A percentile compares a stretch with the other conserved stretches of the same genome.
Conservation (phyloP, 2,888 invertebrate species). For the Vesta saturnalis region DNA sequence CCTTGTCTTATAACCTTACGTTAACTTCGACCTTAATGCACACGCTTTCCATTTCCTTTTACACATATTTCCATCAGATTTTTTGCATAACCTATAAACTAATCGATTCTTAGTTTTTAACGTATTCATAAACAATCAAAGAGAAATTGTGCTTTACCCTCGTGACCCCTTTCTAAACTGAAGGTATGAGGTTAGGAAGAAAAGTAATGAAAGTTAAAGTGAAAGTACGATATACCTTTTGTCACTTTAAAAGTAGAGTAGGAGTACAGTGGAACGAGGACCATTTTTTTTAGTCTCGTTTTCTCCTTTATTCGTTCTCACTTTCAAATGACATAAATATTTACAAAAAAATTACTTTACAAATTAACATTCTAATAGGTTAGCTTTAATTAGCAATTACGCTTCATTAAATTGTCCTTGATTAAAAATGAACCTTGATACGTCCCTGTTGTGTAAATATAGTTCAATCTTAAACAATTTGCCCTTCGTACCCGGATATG, state of each 20-base stretch:
- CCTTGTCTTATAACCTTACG: slow-evolving; percentile 47
- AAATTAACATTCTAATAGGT: slow-evolving; percentile 10
- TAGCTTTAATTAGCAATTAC: slow-evolving; percentile 18
- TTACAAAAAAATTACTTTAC: background rate
- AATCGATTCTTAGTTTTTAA: background rate
- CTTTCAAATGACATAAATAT: slow-evolving; percentile 9
- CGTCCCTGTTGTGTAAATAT: slow-evolving; percentile 44
- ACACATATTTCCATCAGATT: background rate
- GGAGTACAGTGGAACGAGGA: background rate
- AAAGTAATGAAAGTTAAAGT: slow-evolving; percentile 30
- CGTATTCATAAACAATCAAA: slow-evolving; percentile 12
- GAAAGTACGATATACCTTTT: slow-evolving; percentile 29
- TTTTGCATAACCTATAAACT: slow-evolving; percentile 5
- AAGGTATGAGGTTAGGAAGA: slow-evolving; percentile 16
- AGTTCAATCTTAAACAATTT: slow-evolving; percentile 41
- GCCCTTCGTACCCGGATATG: slow-evolving; percentile 45
- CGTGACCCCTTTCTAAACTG: slow-evolving; percentile 9
- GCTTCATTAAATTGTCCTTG: slow-evolving; percentile 41
- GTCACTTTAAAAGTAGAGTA: slow-evolving; percentile 6
- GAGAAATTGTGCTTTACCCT: slow-evolving; percentile 17
- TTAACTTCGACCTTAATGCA: slow-evolving; percentile 47
- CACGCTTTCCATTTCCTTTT: slow-evolving; percentile 15
- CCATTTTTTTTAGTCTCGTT: background rate
- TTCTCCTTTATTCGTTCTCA: slow-evolving; percentile 7
- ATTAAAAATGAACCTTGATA: slow-evolving; percentile 41